Base-by-base conservation (phyloP, 1,140 invertebrate genomes). In the Bombus sylvicola region DNA sequence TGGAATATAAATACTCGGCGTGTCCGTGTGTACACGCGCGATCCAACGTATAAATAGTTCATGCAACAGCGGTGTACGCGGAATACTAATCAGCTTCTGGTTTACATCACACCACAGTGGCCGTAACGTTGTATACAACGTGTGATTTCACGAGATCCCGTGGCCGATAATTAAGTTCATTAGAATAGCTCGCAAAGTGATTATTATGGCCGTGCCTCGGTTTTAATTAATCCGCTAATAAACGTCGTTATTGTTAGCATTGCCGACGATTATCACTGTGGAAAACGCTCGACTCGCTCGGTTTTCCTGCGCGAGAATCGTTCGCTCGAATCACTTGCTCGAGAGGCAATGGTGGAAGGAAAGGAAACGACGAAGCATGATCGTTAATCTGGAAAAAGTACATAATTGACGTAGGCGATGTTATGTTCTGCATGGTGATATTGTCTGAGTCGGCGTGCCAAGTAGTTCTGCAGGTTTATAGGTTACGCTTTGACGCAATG, bases 51-150 rank as follows among this genome's bases (percentile, higher is more conserved):
- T 71, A 84, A 84, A 84, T 84, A 80, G 73, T 68, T 22, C 39
- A 53, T 22, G 80, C 41, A 34, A 69, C 47, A 3, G 28, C 59
- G 64, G n/a, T 53, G 47, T 66, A 72, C 74, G 28, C 64, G 62
- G 87, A 87, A 89, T 89, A 89, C 88, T 89, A 89, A 89, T 89
- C 88, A 89, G 88, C 68, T 28, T 41, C 69, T 76, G 79, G 88
- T 89, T 89, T 89, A 89, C 88, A 89, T 89, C 88, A 76, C 59
- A 73, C 37, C 69, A 18, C 41, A 22, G 39, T 81, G 75, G 53
- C 72, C 76, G 80, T 47, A 79, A 79, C 81, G 75, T 75, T 89
- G 84, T 76, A 41, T 64, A 76, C 72, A 89, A 81, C 86, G 88
- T 83, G 87, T 47, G 88, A 89, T 89, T 85, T 73, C 39, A 74